phyloP scores from a whole-genome alignment of 2,113 vertebrate species.

The Pterophyllum scalare region DNA sequence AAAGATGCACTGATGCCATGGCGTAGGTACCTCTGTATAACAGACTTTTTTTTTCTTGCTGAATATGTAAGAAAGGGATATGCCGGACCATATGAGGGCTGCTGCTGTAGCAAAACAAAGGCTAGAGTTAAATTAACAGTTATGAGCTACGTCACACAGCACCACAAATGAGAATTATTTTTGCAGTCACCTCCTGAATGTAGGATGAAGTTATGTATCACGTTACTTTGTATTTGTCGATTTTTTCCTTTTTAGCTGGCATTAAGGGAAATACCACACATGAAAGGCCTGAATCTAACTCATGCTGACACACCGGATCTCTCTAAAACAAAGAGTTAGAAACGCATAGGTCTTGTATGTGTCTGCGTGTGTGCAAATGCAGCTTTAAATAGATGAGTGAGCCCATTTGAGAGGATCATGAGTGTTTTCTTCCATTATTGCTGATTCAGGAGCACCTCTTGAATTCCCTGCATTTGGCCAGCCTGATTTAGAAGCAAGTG shows the following conservation, averaged over 20 bases:
- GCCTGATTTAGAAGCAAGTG: conserved; percentile 11
- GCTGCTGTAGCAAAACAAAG: too few species aligned
- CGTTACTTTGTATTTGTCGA: conserved; percentile 4
- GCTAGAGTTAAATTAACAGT: too few species aligned
- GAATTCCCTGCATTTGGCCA: neutral
- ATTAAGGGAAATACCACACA: neutral
- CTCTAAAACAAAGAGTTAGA: conserved; percentile 10
- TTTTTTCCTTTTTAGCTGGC: conserved; percentile 13
- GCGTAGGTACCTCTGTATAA: too few species aligned
- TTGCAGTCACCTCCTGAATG: conserved; percentile 45
- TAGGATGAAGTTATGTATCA: conserved; percentile 24
- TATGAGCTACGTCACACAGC: neutral
- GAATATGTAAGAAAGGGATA: too few species aligned
- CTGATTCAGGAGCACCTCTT: neutral
- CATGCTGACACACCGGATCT: neutral
- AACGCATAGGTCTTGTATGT: conserved; percentile 1
- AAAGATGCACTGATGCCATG: too few species aligned
- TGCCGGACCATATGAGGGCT: too few species aligned
- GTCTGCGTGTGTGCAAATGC: conserved; percentile 32
- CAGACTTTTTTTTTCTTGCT: too few species aligned
- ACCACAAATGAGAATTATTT: conserved; percentile 34
- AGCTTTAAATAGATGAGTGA: conserved; percentile 39
- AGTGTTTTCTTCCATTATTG: conserved; percentile 27
- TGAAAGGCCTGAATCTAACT: conserved; percentile 14
- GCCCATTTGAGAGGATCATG: neutral